A percentile compares a stretch with the other conserved stretches of the same genome.
Conservation (phyloP, 2,888 invertebrate species). For the Acronicta aceris region DNA sequence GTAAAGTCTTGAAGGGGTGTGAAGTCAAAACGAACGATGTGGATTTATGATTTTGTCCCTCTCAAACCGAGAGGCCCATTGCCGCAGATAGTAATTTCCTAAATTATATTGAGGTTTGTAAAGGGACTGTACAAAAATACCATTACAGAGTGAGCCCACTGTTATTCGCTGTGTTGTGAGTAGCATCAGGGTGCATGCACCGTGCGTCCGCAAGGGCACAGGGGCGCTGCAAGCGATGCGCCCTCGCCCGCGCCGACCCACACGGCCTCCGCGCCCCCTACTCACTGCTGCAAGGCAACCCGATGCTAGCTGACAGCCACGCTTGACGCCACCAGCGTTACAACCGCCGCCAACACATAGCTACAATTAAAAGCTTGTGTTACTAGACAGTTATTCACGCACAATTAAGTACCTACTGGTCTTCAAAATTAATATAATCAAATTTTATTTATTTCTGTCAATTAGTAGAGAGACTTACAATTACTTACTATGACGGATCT, state of each 20-base stretch:
- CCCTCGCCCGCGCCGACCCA: conserved; percentile 63
- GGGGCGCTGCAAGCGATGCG: conserved; percentile 68
- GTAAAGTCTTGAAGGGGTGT: too few relatives aligned
- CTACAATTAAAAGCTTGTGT: conserved; percentile 16
- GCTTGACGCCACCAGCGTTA: conserved; percentile 12
- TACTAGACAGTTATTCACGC: not conserved
- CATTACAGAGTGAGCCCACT: conserved; percentile 28
- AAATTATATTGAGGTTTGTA: too few relatives aligned
- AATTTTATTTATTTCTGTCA: too few relatives aligned
- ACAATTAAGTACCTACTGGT: not conserved
- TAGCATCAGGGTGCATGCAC: conserved; percentile 80
- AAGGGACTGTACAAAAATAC: too few relatives aligned
- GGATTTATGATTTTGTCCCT: too few relatives aligned
- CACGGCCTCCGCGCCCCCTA: conserved; percentile 52
- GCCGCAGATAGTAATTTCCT: too few relatives aligned
- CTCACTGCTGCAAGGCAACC: conserved; percentile 31
- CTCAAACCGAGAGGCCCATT: too few relatives aligned
- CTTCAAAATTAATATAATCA: too few relatives aligned
- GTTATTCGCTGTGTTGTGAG: conserved; percentile 10
- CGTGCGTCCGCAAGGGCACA: conserved; percentile 76
- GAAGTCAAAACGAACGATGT: too few relatives aligned
- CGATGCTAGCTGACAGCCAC: conserved; percentile 27
- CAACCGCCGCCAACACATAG: conserved; percentile 8
- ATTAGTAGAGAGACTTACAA: too few relatives aligned
- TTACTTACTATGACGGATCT: too few relatives aligned